These are phyloP conservation scores for Struthio camelus DNA, from an alignment of 2,113 vertebrate species.

Conservation along the genomic window DNA sequence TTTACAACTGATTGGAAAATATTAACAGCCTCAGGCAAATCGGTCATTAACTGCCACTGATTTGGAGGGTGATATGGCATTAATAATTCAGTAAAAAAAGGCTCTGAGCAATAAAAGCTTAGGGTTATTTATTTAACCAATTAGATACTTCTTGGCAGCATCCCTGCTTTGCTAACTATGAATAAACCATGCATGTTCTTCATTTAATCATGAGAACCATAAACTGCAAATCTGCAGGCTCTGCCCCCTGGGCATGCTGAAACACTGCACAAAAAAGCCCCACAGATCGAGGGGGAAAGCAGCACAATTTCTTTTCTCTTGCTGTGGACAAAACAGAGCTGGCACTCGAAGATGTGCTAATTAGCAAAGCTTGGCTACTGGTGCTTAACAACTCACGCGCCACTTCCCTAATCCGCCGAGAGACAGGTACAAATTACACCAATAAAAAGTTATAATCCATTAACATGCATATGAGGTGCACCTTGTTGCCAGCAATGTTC, in stretches of 20 bases:
- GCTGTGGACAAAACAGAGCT: slow-evolving; percentile 26
- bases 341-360: slow-evolving; percentile 8
- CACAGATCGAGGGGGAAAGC: neutral
- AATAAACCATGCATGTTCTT: slow-evolving; percentile 51
- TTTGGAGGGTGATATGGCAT: slow-evolving; percentile 34
- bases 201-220: slow-evolving; percentile 65
- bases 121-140: slow-evolving; percentile 75
- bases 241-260: neutral
- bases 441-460: slow-evolving; percentile 39
- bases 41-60: slow-evolving; percentile 60
- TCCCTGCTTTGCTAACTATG: slow-evolving; percentile 25
- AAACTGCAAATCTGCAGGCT: slow-evolving; percentile 33
- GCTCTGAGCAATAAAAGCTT: slow-evolving; percentile 51
- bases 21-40: slow-evolving; percentile 60
- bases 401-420: neutral
- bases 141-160: slow-evolving; percentile 65
- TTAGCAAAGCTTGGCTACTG: slow-evolving; percentile 1
- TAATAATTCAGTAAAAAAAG: slow-evolving; percentile 68
- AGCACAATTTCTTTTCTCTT: slow-evolving; percentile 1
- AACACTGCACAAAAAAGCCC: neutral
- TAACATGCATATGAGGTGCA: neutral
- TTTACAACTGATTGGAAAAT: slow-evolving; percentile 54
- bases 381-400: neutral
- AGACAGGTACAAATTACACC: slow-evolving; percentile 32
- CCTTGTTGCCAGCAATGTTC: neutral